A percentile compares a stretch with the other conserved stretches of the same genome.
These are phyloP conservation scores for Toxonevra muliebris DNA, from an alignment of 2,888 invertebrate species.

Conservation along the genomic window DNA sequence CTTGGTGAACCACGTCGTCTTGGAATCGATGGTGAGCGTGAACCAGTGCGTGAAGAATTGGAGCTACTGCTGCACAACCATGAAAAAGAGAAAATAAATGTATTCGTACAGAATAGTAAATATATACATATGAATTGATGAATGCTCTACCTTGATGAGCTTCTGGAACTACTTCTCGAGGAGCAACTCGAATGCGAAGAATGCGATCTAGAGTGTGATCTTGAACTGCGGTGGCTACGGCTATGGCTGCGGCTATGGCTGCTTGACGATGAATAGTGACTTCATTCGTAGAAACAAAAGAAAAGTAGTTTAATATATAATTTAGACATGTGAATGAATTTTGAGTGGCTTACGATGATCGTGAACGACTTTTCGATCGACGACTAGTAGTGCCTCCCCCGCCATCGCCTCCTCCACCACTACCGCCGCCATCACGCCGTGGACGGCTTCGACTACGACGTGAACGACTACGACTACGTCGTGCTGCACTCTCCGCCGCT, in stretches of 20 bases:
- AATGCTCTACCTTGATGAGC: slow-evolving; percentile 55
- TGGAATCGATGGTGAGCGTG: slow-evolving; percentile 89
- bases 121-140: not conserved
- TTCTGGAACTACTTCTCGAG: slow-evolving; percentile 60
- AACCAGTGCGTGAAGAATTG: slow-evolving; percentile 66
- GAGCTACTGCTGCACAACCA: slow-evolving; percentile 45
- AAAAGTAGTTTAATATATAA: not conserved
- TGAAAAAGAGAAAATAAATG: too few species aligned
- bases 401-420: slow-evolving; percentile 31
- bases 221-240: slow-evolving; percentile 54
- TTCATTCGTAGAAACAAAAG: not conserved
- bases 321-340: not conserved
- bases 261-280: slow-evolving; percentile 58
- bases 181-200: slow-evolving; percentile 61
- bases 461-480: slow-evolving; percentile 61
- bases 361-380: slow-evolving; percentile 65
- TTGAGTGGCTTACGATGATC: slow-evolving; percentile 57
- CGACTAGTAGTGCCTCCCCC: slow-evolving; percentile 38
- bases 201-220: slow-evolving; percentile 60
- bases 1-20: slow-evolving; percentile 92
- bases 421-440: slow-evolving; percentile 23
- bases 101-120: slow-evolving; percentile 5
- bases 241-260: slow-evolving; percentile 58
- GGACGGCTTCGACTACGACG: slow-evolving; percentile 45
- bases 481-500: slow-evolving; percentile 59